phyloP scores from a whole-genome alignment of 2,888 invertebrate species.

The Mesoligia furuncula region DNA sequence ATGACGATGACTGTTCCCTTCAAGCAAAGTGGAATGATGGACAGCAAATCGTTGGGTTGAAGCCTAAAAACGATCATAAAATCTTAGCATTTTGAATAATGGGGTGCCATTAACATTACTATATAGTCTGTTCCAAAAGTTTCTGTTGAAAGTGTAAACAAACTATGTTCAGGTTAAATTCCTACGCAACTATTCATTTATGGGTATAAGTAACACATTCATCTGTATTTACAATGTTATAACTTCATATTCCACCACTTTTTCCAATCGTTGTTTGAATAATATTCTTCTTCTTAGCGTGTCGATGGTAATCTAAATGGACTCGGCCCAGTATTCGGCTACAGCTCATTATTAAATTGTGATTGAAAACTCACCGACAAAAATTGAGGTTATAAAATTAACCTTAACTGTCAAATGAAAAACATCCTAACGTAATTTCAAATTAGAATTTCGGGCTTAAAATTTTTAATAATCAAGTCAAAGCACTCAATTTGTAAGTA shows the following conservation, averaged over 20 bases:
- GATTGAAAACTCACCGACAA: background rate
- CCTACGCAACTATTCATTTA: background rate
- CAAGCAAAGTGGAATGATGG: constrained; percentile 20
- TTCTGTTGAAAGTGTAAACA: background rate
- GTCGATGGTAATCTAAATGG: background rate
- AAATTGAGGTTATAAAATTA: too few relatives aligned
- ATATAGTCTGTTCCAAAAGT: background rate
- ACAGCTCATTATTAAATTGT: background rate
- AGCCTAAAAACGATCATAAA: constrained; percentile 25
- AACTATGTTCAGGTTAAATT: background rate
- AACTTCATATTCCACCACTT: background rate
- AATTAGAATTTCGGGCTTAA: background rate
- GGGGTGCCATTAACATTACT: constrained; percentile 51
- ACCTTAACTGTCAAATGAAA: background rate
- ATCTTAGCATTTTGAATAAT: constrained; percentile 55
- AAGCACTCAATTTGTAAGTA: background rate
- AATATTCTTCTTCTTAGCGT: background rate
- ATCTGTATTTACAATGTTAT: background rate
- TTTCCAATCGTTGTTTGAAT: background rate
- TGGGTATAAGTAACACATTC: background rate
- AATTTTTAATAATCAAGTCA: background rate
- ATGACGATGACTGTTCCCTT: constrained; percentile 45
- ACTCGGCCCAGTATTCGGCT: background rate
- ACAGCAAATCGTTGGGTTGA: constrained; percentile 27
- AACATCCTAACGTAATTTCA: background rate